Base-by-base conservation (phyloP, 1,140 invertebrate species). In the Trichonephila inaurata region DNA sequence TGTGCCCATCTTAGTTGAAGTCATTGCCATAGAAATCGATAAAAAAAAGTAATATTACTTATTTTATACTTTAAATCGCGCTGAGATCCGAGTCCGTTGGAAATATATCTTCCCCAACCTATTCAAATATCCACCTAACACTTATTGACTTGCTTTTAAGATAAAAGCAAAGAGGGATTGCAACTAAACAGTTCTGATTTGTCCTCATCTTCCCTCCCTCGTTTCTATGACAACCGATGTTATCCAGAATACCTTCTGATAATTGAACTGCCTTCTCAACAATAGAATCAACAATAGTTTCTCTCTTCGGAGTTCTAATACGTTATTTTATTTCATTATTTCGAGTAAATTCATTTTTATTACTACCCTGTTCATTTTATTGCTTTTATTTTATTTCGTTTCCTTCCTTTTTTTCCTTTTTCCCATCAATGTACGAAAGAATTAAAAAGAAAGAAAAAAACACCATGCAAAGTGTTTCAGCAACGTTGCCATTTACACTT, bases 201-300 rank as follows among this genome's bases (percentile, higher is more conserved):
- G 87, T 44, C 66, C n/a, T 81, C 51, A n/a, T 64, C 28, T 81
- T 8, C 60, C 81, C 44, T 8, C 21, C 69, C 21, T 81, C 8
- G 90, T 92, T 83, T 40, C 77, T 28, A 92, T 92, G 82, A 69
- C 90, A 24, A 92, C 90, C 58, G 61, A 66, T 61, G 12, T 61
- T 85, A 44, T 40, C 90, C 81, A 69, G 82, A 92, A 92, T 92
- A 92, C 90, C 90, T 83, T 66, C 62, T 92, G 72, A 92, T 92
- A 92, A 92, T 92, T 92, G 90, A 92, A 92, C 90, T 92, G 90
- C 90, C 21, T 92, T 92, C 90, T 85, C 82, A 83, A 83, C 90
- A 92, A 92, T 92, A 92, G 90, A 92, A 92, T 85, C 82, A 92
- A 92, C 62, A 91, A 72, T 51, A 14, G 21, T 4, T 40, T 88